These are phyloP conservation scores for Ceyx melanurus DNA, from an alignment of 2,113 vertebrate species.

Conservation along the genomic window DNA sequence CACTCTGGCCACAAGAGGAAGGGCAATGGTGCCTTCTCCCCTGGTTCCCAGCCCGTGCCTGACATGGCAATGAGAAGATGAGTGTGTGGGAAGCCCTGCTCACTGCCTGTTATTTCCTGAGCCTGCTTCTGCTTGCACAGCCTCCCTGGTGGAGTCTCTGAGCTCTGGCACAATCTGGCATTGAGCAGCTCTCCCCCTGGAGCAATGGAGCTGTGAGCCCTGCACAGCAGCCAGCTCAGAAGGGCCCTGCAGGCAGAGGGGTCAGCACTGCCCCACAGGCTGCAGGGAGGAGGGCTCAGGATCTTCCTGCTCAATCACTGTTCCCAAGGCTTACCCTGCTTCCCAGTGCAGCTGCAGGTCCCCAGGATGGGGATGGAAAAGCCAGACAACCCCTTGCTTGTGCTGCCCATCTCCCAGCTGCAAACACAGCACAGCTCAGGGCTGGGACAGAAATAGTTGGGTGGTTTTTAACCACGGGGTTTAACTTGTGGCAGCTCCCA, in stretches of 20 bases:
- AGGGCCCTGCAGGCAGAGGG: not conserved
- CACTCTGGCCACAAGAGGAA: slow-evolving; percentile 56
- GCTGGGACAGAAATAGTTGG: not conserved
- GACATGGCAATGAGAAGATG: slow-evolving; percentile 57
- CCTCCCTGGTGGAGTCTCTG: slow-evolving; percentile 28
- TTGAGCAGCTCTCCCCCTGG: not conserved
- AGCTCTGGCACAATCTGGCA: slow-evolving; percentile 13
- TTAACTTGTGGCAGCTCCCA: not conserved
- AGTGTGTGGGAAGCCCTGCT: slow-evolving; percentile 74
- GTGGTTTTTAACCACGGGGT: rapidly evolving
- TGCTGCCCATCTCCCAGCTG: not conserved
- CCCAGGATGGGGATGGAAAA: not conserved
- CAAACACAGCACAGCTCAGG: not conserved
- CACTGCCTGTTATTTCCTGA: slow-evolving; percentile 78
- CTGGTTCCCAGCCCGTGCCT: slow-evolving; percentile 42
- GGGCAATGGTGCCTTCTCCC: slow-evolving; percentile 32
- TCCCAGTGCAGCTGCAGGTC: not conserved
- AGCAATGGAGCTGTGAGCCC: not conserved
- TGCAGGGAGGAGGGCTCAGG: not conserved
- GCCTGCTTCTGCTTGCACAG: slow-evolving; percentile 73
- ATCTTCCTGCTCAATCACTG: not conserved
- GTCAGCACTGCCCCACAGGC: not conserved
- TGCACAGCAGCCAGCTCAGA: not conserved
- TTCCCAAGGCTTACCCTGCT: not conserved
- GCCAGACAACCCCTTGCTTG: not conserved